Evolutionary conservation across 2,888 invertebrate genomes (phyloP).

Genomic region (Ichneumon xanthorius): DNA sequence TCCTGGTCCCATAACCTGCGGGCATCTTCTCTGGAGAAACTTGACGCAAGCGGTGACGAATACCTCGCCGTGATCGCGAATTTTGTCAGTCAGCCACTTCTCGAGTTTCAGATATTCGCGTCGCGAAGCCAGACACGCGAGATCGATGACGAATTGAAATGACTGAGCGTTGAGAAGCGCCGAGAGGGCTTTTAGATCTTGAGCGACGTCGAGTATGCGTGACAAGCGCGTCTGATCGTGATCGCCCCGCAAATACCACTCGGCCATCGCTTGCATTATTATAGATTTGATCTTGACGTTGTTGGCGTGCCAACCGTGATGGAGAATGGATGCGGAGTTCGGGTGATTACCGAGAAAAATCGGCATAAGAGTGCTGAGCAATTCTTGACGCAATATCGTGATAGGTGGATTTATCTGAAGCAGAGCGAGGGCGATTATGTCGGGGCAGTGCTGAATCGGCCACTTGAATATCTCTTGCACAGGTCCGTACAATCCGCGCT

Average conservation of each 20-base stretch:
- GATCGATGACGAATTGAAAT: conserved; percentile 98
- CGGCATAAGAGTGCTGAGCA: conserved; percentile 95
- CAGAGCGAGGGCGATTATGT: conserved; percentile 95
- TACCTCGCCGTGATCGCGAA: conserved; percentile 97
- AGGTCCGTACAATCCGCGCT: conserved; percentile 93
- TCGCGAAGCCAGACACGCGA: conserved; percentile 98
- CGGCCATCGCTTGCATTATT: conserved; percentile 98
- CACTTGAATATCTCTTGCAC: conserved; percentile 96
- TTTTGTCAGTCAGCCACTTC: conserved; percentile 99
- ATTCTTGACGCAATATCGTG: conserved; percentile 92
- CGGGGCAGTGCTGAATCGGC: conserved; percentile 97
- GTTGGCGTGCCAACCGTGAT: conserved; percentile 97
- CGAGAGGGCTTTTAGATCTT: conserved; percentile 96
- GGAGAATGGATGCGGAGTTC: conserved; percentile 97
- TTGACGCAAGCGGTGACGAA: conserved; percentile 95
- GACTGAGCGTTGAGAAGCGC: conserved; percentile 95
- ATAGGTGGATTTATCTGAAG: conserved; percentile 94
- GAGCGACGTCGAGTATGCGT: conserved; percentile 98
- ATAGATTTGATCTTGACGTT: conserved; percentile 90
- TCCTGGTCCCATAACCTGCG: conserved; percentile 92
- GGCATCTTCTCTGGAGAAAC: conserved; percentile 95
- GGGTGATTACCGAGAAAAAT: conserved; percentile 98
- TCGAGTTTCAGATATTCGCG: conserved; percentile 98
- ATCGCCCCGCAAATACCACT: conserved; percentile 97
- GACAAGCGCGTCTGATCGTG: conserved; percentile 97